Base-by-base conservation (phyloP, 1,140 invertebrate species). In the Adoxophyes honmai region DNA sequence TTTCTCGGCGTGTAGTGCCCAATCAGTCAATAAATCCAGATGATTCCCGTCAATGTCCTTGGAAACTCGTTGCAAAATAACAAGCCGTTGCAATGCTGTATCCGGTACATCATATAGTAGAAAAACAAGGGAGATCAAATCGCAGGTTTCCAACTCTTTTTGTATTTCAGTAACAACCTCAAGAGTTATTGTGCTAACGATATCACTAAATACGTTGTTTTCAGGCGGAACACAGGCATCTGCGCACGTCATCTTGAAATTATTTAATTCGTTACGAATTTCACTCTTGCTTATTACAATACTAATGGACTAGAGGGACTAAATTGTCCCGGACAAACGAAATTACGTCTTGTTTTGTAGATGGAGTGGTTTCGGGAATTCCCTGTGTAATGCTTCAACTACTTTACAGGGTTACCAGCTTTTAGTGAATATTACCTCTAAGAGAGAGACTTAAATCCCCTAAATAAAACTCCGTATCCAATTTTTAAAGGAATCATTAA, bases 91-190 rank as follows among this genome's bases (percentile, higher is more conserved):
- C 16, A 88, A 62, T 1, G 86, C 86, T 14, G 81, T 86, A 38
- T 86, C 77, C 1, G 86, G 81, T 16, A 71, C 60, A 21, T 86
- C 81, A 52, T 88, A 88, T 1, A 88, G 55, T 8, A 88, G 66
- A 62, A 86, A 88, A 21, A 86, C 86, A n/a, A 88, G 55, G 1
- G 86, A 86, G 15, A 74, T 68, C 44, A 86, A 66, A 55, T 88
- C 83, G 44, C 77, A 74, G 0, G 76, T 58, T 42, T 83, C 73
- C 15, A 85, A 59, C 56, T 86, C 79, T 61, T 83, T 81, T 71
- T 88, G 76, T 34, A 88, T 75, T 59, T 74, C 56, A 8, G 70
- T 60, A 9, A 88, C 71, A 7, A 68, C 56, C 28, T 86, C 71
- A 14, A 77, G 52, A 56, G 64, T 80, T 34, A 86, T 75, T 16